These are phyloP conservation scores for Meles meles DNA, from an alignment of 2,113 vertebrate genomes.

Conservation along the genomic window DNA sequence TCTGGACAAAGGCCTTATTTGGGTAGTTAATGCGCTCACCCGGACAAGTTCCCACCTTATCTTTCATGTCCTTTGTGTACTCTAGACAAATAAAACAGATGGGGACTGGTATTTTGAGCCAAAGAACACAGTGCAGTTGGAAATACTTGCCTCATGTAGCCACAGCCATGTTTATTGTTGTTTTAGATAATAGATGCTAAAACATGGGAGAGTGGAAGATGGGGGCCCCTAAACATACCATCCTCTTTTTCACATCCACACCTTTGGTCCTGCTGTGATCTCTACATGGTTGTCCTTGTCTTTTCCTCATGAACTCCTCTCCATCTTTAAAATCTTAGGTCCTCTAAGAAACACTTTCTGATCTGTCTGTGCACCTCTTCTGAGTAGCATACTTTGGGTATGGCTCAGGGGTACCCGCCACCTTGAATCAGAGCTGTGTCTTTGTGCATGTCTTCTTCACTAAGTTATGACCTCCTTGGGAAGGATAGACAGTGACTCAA, in stretches of 20 bases:
- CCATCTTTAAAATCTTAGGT: neutral
- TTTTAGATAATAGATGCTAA: constrained; percentile 28
- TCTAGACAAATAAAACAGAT: constrained; percentile 62
- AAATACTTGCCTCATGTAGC: constrained; percentile 47
- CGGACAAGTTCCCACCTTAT: constrained; percentile 52
- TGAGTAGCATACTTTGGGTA: neutral
- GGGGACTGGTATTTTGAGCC: constrained; percentile 19
- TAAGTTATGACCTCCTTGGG: neutral
- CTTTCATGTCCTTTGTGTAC: constrained; percentile 53
- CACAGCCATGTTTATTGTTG: constrained; percentile 27
- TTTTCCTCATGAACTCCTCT: neutral
- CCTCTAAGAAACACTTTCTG: neutral
- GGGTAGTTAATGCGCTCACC: constrained; percentile 14
- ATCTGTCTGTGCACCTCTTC: neutral
- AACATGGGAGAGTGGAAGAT: neutral
- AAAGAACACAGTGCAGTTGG: constrained; percentile 57
- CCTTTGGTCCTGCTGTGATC: neutral
- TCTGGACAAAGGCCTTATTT: constrained; percentile 25
- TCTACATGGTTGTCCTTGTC: neutral
- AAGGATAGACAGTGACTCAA: neutral
- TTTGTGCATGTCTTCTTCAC: neutral
- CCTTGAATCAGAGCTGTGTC: neutral
- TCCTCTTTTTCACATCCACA: neutral
- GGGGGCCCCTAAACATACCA: neutral
- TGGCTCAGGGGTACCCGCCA: neutral